Evolutionary conservation across 2,113 vertebrate species (phyloP).

Genomic region (Psilopogon haemacephalus): DNA sequence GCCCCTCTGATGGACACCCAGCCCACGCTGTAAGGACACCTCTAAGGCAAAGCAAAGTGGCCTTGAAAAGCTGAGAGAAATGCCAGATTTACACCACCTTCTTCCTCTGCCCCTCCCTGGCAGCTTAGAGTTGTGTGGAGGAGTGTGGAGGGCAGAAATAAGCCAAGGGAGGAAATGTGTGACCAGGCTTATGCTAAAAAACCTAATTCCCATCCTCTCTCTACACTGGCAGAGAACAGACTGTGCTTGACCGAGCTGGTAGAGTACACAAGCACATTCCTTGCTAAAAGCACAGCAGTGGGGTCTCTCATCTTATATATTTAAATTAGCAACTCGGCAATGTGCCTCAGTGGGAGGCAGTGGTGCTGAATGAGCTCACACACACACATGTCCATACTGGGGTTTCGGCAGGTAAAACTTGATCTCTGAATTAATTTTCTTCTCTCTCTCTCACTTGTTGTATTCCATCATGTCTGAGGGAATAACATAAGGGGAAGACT

Average conservation of each 20-base stretch:
- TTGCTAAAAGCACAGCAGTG: background rate
- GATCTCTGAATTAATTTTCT: background rate
- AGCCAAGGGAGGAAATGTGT: background rate
- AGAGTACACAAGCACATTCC: background rate
- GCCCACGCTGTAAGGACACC: rapidly evolving
- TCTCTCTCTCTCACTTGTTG: background rate
- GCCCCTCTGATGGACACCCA: background rate
- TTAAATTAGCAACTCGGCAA: rapidly evolving
- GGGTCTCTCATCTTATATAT: background rate
- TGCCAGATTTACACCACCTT: background rate
- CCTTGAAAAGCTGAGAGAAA: background rate
- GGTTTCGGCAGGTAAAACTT: background rate
- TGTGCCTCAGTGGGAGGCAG: background rate
- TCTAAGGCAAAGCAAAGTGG: background rate
- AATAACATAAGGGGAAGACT: background rate
- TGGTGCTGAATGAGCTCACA: background rate
- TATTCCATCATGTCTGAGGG: background rate
- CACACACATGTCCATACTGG: background rate
- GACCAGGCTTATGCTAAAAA: background rate
- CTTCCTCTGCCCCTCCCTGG: background rate
- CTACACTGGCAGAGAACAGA: background rate
- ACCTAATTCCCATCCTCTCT: background rate
- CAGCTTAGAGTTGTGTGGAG: background rate
- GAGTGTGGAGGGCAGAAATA: background rate
- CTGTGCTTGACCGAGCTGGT: background rate